These are phyloP conservation scores for Lycocerus yunnanus DNA, from an alignment of 2,888 invertebrate species.

Conservation along the genomic window DNA sequence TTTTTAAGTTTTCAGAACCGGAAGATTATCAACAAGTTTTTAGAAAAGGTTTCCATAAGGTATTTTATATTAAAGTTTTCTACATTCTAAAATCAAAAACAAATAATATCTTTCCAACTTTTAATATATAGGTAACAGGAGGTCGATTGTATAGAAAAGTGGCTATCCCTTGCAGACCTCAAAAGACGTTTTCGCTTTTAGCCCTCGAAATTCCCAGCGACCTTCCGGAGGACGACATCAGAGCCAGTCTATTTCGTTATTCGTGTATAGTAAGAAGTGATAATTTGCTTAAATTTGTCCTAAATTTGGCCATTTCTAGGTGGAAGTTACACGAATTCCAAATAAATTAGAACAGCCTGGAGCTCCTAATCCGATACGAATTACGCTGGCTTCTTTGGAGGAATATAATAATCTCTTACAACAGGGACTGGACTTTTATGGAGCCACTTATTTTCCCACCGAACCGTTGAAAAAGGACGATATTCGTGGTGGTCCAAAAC, in stretches of 20 bases:
- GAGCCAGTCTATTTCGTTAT: constrained; percentile 69
- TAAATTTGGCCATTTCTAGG: constrained; percentile 38
- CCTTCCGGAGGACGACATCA: constrained; percentile 82
- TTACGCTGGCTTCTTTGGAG: constrained; percentile 76
- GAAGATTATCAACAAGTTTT: constrained; percentile 86
- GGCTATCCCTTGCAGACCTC: constrained; percentile 81
- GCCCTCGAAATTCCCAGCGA: constrained; percentile 84
- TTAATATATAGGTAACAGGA: constrained; percentile 67
- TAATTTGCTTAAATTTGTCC: neutral
- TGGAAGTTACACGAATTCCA: constrained; percentile 71
- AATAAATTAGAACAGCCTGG: constrained; percentile 61
- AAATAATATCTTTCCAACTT: neutral
- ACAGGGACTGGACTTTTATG: constrained; percentile 85
- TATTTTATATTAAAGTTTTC: constrained; percentile 42
- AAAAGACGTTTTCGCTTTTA: constrained; percentile 84
- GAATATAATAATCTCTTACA: constrained; percentile 79
- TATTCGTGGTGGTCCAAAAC: constrained; percentile 64
- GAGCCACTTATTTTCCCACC: constrained; percentile 85
- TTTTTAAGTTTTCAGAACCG: constrained; percentile 86
- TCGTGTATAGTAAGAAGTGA: constrained; percentile 65
- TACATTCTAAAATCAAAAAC: neutral
- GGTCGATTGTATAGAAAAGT: constrained; percentile 87
- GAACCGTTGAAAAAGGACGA: constrained; percentile 67
- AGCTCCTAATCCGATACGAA: constrained; percentile 69
- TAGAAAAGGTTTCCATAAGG: constrained; percentile 80